These are phyloP conservation scores for Arctopsyche grandis DNA, from an alignment of 1,140 invertebrate genomes.

Conservation along the genomic window DNA sequence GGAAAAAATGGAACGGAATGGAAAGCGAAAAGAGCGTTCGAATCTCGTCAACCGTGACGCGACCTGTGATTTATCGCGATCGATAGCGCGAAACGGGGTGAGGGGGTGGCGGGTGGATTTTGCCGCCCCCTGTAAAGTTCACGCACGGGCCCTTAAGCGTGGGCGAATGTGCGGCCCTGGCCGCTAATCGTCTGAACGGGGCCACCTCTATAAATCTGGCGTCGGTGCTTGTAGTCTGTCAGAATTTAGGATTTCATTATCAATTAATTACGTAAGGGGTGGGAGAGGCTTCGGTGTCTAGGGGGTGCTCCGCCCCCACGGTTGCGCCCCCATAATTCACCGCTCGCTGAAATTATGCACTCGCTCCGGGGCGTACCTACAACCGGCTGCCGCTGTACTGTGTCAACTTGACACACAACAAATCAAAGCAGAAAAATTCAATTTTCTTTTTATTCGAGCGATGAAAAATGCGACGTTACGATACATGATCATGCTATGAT, in stretches of 20 bases:
- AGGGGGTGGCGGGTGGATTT: too few species aligned
- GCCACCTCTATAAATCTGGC: constrained; percentile 47
- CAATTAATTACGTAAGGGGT: constrained; percentile 51
- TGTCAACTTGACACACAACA: neutral
- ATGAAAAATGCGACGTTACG: too few species aligned
- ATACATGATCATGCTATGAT: too few species aligned
- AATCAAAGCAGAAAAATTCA: neutral
- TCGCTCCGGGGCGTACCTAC: too few species aligned
- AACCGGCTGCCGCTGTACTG: neutral
- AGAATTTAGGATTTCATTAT: constrained; percentile 55
- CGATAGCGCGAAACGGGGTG: neutral
- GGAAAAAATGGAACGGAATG: too few species aligned
- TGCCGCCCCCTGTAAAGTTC: too few species aligned
- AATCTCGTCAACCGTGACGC: neutral
- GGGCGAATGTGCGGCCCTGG: constrained; percentile 1
- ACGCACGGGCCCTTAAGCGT: too few species aligned
- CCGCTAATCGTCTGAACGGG: constrained; percentile 46
- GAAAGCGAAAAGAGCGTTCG: too few species aligned
- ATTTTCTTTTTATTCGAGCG: neutral
- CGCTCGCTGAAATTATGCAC: constrained; percentile 27
- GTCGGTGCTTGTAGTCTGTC: constrained; percentile 49
- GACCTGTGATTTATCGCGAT: constrained; percentile 3
- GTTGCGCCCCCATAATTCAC: constrained; percentile 40
- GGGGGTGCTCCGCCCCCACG: constrained; percentile 37
- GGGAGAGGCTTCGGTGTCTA: constrained; percentile 19